These are phyloP conservation scores for Sinonovacula constricta DNA, from an alignment of 1,140 invertebrate species.

Conservation along the genomic window DNA sequence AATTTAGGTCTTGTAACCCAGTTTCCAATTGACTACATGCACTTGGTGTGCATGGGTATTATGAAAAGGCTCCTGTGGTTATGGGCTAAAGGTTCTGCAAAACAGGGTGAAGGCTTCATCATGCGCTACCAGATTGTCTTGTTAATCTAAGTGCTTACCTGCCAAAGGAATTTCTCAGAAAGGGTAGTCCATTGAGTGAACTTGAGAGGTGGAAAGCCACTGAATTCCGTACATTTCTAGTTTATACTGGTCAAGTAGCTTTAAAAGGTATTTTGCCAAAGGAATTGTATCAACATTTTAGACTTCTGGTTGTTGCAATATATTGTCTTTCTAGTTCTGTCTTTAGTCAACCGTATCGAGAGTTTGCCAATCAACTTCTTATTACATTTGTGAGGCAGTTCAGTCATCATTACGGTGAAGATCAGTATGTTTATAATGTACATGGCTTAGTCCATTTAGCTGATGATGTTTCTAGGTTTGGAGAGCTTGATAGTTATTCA, in stretches of 20 bases:
- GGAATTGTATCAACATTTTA: slow-evolving; percentile 25
- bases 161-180: slow-evolving; percentile 1
- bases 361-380: slow-evolving; percentile 31
- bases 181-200: not conserved
- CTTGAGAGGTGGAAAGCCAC: slow-evolving; percentile 1
- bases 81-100: slow-evolving; percentile 39
- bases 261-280: not conserved
- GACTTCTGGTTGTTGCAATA: slow-evolving; percentile 39
- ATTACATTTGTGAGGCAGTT: slow-evolving; percentile 13
- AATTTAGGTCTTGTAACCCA: slow-evolving; percentile 39
- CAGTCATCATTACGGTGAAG: slow-evolving; percentile 27
- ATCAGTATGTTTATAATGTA: slow-evolving; percentile 47
- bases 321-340: slow-evolving; percentile 42
- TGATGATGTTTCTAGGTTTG: slow-evolving; percentile 32
- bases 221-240: slow-evolving; percentile 56
- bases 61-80: slow-evolving; percentile 22
- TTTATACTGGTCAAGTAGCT: slow-evolving; percentile 45
- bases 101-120: no score
- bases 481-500: slow-evolving; percentile 39
- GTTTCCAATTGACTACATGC: slow-evolving; percentile 54
- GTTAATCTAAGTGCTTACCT: not conserved
- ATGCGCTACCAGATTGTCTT: not conserved
- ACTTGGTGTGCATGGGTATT: slow-evolving; percentile 50
- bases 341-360: slow-evolving; percentile 29
- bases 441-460: slow-evolving; percentile 46